Base-by-base conservation (phyloP, 2,113 vertebrate species). In the Nematolebias whitei region DNA sequence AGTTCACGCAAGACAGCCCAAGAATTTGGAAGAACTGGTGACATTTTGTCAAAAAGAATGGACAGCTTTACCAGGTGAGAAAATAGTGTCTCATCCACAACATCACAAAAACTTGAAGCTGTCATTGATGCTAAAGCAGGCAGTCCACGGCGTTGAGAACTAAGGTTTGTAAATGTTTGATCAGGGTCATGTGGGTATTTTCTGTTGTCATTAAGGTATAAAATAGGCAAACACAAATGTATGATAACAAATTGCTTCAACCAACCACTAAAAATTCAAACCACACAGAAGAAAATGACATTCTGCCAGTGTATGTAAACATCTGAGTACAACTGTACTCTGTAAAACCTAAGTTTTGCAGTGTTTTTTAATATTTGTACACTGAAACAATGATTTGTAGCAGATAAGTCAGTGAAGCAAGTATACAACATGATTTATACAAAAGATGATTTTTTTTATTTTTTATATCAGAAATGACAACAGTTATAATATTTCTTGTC, bases 1-100 rank as follows among this genome's bases (percentile, higher is more conserved):
- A 48, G 15, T 65, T 61, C 35, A 66, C 39, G 22, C 35, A 51
- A n/a, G n/a, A n/a, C n/a, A n/a, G n/a, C n/a, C n/a, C n/a, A n/a
- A 24, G 38, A 57, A 24, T 40, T 57, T 41, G 10, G 38, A 23
- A 16, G 19, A 44, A 29, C 40, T 59, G 16, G 56, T 29, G 23
- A 40, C 39, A 12, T 59, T 59, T 59, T 29, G 23, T 16, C 56
- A 59, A 26, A 18, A 59, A 44, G 22, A 57, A 57, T 16, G 6
- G 20, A 18, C 43, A 52, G 56, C 24, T 62, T 67, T 48, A 56
- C 26, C 63, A 39, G 38, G 41, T 4, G 53, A 68, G 29, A 39
- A 58, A 40, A 68, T 29, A 58, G 22, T 9, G 5, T 32, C 59
- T 41, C 22, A 38, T 40, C 51, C n/a, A 41, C 35, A 32, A 49